Evolutionary conservation across 2,797 vertebrate species (phyloP), one percentile per base, ranked within the genome.

Genomic region (Tachyglossus aculeatus): DNA sequence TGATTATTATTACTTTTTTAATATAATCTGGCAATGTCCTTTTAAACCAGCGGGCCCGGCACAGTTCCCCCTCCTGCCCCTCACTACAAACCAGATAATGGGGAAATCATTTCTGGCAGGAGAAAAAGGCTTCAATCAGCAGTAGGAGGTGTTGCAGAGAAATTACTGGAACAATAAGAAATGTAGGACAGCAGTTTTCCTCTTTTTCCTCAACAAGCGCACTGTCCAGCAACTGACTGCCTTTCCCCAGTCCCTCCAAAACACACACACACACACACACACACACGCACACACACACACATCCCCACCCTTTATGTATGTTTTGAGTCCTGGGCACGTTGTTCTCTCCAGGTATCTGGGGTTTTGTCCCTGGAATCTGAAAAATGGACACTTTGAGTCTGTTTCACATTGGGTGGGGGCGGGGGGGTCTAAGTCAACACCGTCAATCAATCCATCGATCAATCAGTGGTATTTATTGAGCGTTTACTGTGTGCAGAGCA

Each of bases 221-320:
- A 5, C 25, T 37, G 16, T 75, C 64, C 73, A 57, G 71, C 47
- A 61, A 48, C 72, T 51, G 82, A 76, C 48, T 54, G 77, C 68
- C 77, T 38, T 47, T 39, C 63, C 73, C 62, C 50, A 38, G 8
- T 27, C 61, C 53, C 66, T 59, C 67, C 71, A 16, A 25, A 78
- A 69, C 71, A 80, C 79, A 68, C 27, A 79, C 59, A 81, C 79
- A 81, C n/a, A n/a, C n/a, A n/a, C n/a, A n/a, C n/a, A n/a, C n/a
- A n/a, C n/a, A n/a, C n/a, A n/a, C n/a, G n/a, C n/a, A n/a, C n/a
- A n/a, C n/a, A n/a, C n/a, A n/a, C n/a, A n/a, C n/a, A n/a, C n/a
- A n/a, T n/a, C n/a, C n/a, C n/a, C n/a, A n/a, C n/a, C n/a, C n/a
- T n/a, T n/a, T 62, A 53, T 63, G 75, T 67, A 73, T 64, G 76